Evolutionary conservation across 37 sponge, comb jelly and placozoan species (phyloP).

Genomic region (Spongilla lacustris): DNA sequence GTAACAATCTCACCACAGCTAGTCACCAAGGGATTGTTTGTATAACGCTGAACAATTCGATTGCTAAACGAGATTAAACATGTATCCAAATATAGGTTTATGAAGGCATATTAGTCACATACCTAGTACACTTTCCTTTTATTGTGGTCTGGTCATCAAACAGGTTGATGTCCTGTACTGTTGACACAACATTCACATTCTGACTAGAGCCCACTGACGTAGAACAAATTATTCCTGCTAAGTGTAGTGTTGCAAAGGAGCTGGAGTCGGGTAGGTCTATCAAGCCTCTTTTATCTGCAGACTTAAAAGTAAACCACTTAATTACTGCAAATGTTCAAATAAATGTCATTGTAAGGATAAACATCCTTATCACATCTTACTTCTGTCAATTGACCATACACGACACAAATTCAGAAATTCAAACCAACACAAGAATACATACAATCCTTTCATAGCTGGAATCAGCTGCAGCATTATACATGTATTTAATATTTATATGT

Average conservation of each 20-base stretch:
- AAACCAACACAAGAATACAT: too few relatives aligned
- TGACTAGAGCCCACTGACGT: constrained; percentile 16
- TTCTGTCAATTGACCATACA: too few relatives aligned
- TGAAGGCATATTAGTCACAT: too few relatives aligned
- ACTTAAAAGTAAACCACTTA: too few relatives aligned
- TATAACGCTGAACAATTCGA: constrained; percentile 68
- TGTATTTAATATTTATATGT: too few relatives aligned
- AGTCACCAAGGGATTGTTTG: constrained; percentile 56
- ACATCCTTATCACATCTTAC: too few relatives aligned
- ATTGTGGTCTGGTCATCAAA: constrained; percentile 31
- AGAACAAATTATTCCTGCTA: constrained; percentile 21
- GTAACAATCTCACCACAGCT: constrained; percentile 43
- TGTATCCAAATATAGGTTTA: too few relatives aligned
- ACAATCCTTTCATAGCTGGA: too few relatives aligned
- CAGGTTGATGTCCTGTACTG: constrained; percentile 45
- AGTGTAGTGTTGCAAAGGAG: constrained; percentile 42
- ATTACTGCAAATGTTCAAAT: too few relatives aligned
- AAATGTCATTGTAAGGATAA: too few relatives aligned
- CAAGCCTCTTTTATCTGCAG: not conserved
- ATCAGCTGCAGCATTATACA: too few relatives aligned
- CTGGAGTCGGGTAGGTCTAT: not conserved
- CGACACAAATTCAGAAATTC: too few relatives aligned
- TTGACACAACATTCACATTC: constrained; percentile 42
- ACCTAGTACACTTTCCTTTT: constrained; percentile 49
- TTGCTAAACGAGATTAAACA: constrained; percentile 17